Percentiles rank a stretch among this genome's conserved stretches.
These are phyloP conservation scores for Microchirus variegatus DNA, from an alignment of 2,797 vertebrate species.

Conservation along the genomic window DNA sequence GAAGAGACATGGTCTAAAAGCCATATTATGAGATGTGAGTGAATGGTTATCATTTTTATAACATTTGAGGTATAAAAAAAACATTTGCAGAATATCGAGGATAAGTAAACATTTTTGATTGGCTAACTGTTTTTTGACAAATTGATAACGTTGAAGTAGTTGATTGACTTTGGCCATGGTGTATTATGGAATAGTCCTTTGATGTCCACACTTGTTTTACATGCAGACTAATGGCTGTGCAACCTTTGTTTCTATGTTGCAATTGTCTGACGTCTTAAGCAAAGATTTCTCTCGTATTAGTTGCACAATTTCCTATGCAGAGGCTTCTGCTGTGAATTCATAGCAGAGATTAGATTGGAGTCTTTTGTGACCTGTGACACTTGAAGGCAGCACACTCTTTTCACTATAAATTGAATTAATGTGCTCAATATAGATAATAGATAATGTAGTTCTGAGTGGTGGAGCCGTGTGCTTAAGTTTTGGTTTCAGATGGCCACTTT, in stretches of 20 bases:
- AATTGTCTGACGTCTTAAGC: constrained; percentile 29
- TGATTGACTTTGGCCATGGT: constrained; percentile 29
- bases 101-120: neutral
- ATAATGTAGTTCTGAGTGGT: neutral
- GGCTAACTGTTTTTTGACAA: constrained; percentile 1
- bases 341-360: constrained; percentile 43
- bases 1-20: too few relatives aligned
- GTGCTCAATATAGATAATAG: neutral
- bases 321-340: constrained; percentile 21
- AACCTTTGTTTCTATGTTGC: constrained; percentile 26
- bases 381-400: constrained; percentile 8
- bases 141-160: neutral
- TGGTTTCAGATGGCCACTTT: constrained; percentile 45
- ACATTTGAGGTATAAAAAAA: too few relatives aligned
- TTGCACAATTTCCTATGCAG: constrained; percentile 22
- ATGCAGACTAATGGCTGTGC: constrained; percentile 28
- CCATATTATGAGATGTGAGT: too few relatives aligned
- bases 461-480: constrained; percentile 9
- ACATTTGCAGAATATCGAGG: too few relatives aligned
- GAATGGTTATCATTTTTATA: too few relatives aligned
- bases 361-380: constrained; percentile 24
- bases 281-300: neutral
- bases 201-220: constrained; percentile 63
- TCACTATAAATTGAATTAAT: neutral
- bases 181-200: constrained; percentile 69